These are phyloP conservation scores for Aphis gossypii DNA, from an alignment of 1,140 invertebrate species.

Conservation along the genomic window DNA sequence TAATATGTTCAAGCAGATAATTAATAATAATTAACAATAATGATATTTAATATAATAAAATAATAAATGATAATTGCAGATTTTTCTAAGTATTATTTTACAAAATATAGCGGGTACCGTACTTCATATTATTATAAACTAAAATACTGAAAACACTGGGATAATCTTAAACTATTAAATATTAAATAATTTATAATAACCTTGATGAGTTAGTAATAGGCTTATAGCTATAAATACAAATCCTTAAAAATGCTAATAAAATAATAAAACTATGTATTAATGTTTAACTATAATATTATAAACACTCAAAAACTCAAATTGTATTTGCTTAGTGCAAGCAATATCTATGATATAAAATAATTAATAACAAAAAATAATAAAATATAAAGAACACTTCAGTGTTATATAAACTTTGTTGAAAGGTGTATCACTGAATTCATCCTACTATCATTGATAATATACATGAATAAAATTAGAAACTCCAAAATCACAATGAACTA, in stretches of 20 bases:
- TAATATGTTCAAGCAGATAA: not conserved
- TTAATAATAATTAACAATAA: not conserved
- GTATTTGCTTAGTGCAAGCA: not conserved
- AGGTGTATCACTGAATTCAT: not conserved
- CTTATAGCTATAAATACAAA: not conserved
- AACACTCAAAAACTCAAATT: not conserved
- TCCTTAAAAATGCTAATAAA: constrained; percentile 5
- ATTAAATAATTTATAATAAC: not conserved
- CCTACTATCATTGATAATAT: not conserved
- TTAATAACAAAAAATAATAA: not conserved
- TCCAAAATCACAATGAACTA: not conserved
- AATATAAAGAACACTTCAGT: not conserved
- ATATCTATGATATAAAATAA: not conserved
- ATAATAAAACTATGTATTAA: constrained; percentile 8
- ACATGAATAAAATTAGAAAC: not conserved
- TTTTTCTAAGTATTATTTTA: not conserved
- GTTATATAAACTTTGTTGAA: not conserved
- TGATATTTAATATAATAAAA: not conserved
- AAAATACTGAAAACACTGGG: constrained; percentile 16
- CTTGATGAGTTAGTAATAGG: not conserved
- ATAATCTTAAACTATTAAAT: constrained; percentile 28
- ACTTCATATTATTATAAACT: not conserved
- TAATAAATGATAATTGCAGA: constrained; percentile 1
- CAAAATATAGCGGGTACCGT: not conserved
- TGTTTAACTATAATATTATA: not conserved